A percentile compares a stretch with the other conserved stretches of the same genome.
These are phyloP conservation scores for Ectropis grisescens DNA, from an alignment of 1,140 invertebrate genomes.

Conservation along the genomic window DNA sequence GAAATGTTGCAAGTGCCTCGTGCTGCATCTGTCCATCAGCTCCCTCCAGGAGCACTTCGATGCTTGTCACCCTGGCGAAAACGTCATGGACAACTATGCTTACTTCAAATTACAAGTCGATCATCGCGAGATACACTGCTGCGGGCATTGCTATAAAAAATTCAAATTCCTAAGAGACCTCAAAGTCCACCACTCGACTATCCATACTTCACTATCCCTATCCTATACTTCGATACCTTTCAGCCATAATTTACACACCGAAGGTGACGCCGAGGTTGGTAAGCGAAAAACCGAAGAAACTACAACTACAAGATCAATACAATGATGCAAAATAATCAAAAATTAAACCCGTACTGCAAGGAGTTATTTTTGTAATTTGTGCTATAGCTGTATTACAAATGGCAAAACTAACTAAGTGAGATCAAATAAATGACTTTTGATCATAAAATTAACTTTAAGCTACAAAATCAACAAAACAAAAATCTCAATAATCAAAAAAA, in stretches of 20 bases:
- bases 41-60: constrained; percentile 22
- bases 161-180: constrained; percentile 24
- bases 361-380: too few species aligned
- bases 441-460: too few species aligned
- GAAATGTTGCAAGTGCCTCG: constrained; percentile 28
- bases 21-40: constrained; percentile 13
- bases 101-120: constrained; percentile 20
- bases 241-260: too few species aligned
- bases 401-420: too few species aligned
- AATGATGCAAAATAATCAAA: too few species aligned
- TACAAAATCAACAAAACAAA: too few species aligned
- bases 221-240: constrained; percentile 1
- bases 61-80: constrained; percentile 11
- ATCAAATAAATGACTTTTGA: too few species aligned
- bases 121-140: constrained; percentile 12
- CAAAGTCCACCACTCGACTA: constrained; percentile 17
- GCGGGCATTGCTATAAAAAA: constrained; percentile 16
- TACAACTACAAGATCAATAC: too few species aligned
- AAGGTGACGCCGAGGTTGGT: constrained; percentile 3
- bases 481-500: too few species aligned
- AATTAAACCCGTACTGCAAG: too few species aligned
- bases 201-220: constrained; percentile 9
- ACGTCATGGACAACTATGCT: constrained; percentile 19
- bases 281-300: constrained; percentile 15
- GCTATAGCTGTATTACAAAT: too few species aligned